Evolutionary conservation across 1,140 invertebrate species (phyloP), one percentile per base, ranked within the genome.

Genomic region (Lordiphosa mommai): DNA sequence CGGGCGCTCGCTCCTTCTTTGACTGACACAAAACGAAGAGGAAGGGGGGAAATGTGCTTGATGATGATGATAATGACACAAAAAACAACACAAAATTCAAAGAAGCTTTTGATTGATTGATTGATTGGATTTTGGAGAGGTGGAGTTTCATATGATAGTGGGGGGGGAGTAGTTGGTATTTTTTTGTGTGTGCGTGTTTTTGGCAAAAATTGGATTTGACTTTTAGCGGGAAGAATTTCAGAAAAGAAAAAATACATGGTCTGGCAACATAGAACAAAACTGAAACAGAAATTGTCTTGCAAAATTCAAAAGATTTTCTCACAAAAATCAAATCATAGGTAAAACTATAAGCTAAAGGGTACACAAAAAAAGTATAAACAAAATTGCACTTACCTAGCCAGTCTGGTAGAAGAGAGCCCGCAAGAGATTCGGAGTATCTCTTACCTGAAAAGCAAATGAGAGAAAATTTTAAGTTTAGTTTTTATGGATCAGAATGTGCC

Each of bases 381-480:
- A 86, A 74, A 61, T 38, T 64, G 46, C 61, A 89, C 88, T 89
- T 89, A 89, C 88, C 88, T 88, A 89, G 72, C 88, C 88, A 89
- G 73, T 89, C 88, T 79, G 88, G 88, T 68, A 89, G 88, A 72
- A 89, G 73, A 61, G 88, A 89, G 65, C 88, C 88, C 88, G 88
- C 88, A 89, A 89, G 88, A 89, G 88, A 89, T 89, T 89, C 88
- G 86, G 88, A 88, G 79, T 89, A 89, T 89, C 88, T 89, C 88
- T 89, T 89, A 89, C 88, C 88, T 89, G 79, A 9, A 89, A 88
- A 32, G 37, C 13, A 61, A 69, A 7, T 53, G 17, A 71, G 46
- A 69, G 36, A 88, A 48, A 58, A 50, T 14, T 13, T 10, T 34
- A 6, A n/a, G 9, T 66, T 66, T 48, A 70, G 9, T 52, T 43